phyloP scores from a whole-genome alignment of 2,888 invertebrate species.

The Melikaiella ostensackeni region DNA sequence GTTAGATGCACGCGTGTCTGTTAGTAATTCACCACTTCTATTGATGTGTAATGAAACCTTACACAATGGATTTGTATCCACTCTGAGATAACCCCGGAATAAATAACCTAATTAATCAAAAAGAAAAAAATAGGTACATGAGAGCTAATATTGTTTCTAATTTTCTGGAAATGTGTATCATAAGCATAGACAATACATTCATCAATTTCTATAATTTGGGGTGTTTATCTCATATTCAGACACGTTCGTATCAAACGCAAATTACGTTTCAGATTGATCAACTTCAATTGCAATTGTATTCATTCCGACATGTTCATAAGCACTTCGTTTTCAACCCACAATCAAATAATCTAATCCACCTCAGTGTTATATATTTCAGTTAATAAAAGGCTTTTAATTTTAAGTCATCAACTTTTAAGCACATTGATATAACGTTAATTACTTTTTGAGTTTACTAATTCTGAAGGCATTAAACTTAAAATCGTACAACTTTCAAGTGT shows the following conservation, averaged over 20 bases:
- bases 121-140: neutral
- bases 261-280: neutral
- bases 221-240: neutral
- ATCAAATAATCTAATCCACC: neutral
- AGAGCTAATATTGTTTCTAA: neutral
- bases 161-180: neutral
- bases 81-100: neutral
- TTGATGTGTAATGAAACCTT: neutral
- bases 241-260: neutral
- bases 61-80: neutral
- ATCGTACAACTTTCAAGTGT: too few species aligned
- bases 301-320: neutral
- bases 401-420: too few species aligned
- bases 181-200: neutral
- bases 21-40: neutral
- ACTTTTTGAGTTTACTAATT: too few species aligned
- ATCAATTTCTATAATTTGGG: neutral
- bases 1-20: slow-evolving; percentile 12
- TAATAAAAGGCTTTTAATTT: too few species aligned
- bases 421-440: too few species aligned
- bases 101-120: neutral
- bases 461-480: too few species aligned
- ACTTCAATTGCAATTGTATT: neutral
- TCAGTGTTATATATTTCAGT: too few species aligned
- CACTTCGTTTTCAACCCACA: neutral